Percentiles rank a stretch among this genome's conserved stretches.
Conservation (phyloP, 2,888 invertebrate genomes). For the Agrilus biguttatus region DNA sequence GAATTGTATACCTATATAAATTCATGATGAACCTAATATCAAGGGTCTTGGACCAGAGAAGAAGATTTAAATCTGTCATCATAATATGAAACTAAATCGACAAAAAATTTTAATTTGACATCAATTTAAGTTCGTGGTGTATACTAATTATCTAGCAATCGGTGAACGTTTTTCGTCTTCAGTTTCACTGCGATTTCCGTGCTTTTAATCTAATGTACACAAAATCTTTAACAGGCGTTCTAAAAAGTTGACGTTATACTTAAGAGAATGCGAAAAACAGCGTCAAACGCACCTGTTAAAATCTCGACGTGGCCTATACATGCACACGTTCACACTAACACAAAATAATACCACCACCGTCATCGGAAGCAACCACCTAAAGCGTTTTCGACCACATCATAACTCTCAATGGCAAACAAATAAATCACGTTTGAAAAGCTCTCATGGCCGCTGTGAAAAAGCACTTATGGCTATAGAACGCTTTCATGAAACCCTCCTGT, state of each 20-base stretch:
- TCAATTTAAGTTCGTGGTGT: no score
- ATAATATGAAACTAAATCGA: no score
- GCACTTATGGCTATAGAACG: not conserved
- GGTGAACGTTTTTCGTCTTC: constrained; percentile 3
- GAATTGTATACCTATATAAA: no score
- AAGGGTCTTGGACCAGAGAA: no score
- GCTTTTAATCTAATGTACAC: constrained; percentile 5
- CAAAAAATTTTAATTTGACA: no score
- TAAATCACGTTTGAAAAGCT: constrained; percentile 31
- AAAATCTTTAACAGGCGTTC: constrained; percentile 11
- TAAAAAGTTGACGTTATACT: constrained; percentile 3
- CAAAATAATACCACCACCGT: no score
- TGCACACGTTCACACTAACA: no score
- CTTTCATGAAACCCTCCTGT: no score
- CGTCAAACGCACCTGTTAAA: constrained; percentile 28
- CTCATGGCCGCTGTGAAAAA: constrained; percentile 9
- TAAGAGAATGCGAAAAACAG: constrained; percentile 23
- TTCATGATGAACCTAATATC: no score
- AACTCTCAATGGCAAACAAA: constrained; percentile 26
- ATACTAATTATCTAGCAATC: not conserved
- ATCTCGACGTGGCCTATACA: constrained; percentile 13
- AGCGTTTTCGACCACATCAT: constrained; percentile 18
- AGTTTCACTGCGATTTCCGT: constrained; percentile 6
- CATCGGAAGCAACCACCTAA: no score
- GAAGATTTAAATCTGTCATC: no score